phyloP scores from a whole-genome alignment of 2,113 vertebrate species.

The Columbina picui region DNA sequence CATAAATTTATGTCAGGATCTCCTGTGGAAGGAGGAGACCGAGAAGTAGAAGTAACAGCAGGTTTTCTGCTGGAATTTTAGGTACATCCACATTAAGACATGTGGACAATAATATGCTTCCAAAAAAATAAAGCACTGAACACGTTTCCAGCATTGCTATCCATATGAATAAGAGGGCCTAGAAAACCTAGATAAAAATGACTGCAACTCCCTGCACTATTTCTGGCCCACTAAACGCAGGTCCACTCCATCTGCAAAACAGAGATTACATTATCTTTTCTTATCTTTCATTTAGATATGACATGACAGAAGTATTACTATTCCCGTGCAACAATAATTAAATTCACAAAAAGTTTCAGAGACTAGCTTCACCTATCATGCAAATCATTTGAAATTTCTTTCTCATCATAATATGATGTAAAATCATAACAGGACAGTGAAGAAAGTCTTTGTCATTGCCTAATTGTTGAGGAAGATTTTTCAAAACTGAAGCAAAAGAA shows the following conservation, averaged over 20 bases:
- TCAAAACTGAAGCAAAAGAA: background rate
- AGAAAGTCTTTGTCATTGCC: background rate
- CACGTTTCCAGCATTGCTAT: background rate
- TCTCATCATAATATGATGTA: background rate
- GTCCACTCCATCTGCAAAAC: background rate
- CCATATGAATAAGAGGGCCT: background rate
- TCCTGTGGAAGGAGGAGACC: background rate
- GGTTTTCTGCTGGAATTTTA: background rate
- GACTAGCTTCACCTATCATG: background rate
- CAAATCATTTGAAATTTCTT: background rate
- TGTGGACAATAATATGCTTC: background rate
- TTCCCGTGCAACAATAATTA: background rate
- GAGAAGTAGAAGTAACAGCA: background rate
- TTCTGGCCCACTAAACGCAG: background rate
- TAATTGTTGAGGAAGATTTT: background rate
- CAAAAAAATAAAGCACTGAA: background rate
- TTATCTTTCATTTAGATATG: background rate
- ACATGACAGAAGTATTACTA: background rate
- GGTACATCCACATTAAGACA: background rate
- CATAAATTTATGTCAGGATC: background rate
- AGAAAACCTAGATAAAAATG: background rate
- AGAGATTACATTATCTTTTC: background rate
- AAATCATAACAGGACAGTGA: background rate
- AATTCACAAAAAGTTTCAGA: background rate
- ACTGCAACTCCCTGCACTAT: background rate